Conservation (phyloP, 2,888 invertebrate species). For the Apamea monoglypha region DNA sequence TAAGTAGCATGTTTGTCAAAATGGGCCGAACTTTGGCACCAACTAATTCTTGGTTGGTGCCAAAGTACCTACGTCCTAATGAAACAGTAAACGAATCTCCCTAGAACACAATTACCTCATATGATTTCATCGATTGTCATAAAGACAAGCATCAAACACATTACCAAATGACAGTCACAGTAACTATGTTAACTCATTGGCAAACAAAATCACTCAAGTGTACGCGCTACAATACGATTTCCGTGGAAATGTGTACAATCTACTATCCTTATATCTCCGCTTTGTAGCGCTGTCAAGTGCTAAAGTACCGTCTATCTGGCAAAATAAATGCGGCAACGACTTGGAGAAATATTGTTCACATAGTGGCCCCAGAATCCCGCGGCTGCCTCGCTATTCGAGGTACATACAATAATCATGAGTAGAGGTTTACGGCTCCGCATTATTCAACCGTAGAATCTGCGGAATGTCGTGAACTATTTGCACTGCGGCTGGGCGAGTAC, state of each 20-base stretch:
- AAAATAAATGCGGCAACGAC: constrained; percentile 53
- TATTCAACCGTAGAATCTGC: constrained; percentile 53
- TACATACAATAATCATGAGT: constrained; percentile 62
- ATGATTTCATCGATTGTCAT: constrained; percentile 1
- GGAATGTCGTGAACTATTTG: constrained; percentile 61
- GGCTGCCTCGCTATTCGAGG: constrained; percentile 40
- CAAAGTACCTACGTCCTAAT: constrained; percentile 9
- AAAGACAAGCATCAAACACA: constrained; percentile 27
- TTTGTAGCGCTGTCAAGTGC: constrained; percentile 45
- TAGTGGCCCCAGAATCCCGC: constrained; percentile 32
- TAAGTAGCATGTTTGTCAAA: constrained; percentile 1
- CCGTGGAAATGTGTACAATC: constrained; percentile 39
- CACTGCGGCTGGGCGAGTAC: constrained; percentile 39
- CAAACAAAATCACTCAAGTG: constrained; percentile 42
- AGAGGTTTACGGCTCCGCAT: constrained; percentile 50
- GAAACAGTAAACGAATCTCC: constrained; percentile 19
- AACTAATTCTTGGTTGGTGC: background rate
- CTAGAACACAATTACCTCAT: constrained; percentile 42
- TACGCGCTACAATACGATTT: constrained; percentile 33
- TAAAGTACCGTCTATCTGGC: constrained; percentile 41
- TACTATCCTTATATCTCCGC: constrained; percentile 13
- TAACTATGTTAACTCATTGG: constrained; percentile 13
- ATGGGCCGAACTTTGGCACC: background rate
- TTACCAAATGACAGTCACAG: background rate
- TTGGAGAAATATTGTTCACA: constrained; percentile 50